Evolutionary conservation across 2,888 invertebrate genomes (phyloP), one percentile per base, ranked within the genome.

Genomic region (Caenorhabditis doughertyi): DNA sequence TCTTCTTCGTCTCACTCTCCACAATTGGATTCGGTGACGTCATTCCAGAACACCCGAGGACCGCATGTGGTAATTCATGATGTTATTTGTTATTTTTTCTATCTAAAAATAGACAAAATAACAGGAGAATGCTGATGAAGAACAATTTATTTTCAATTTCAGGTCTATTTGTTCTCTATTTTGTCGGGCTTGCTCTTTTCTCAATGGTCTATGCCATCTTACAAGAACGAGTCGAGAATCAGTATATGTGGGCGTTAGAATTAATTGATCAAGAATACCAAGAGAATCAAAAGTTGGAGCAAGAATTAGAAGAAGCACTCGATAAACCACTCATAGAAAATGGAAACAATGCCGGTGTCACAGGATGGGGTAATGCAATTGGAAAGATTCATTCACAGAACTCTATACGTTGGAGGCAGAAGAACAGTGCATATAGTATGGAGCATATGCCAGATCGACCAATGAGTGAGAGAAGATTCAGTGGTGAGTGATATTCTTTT

Each of bases 21-120:
- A 91, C 91, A 4, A 88, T 91, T 49, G 91, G 91, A 18, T 84
- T 90, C 47, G 90, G 90, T 42, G 91, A 90, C 68, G 85, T 88
- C 39, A 85, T 91, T 60, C 91, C 91, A 25, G 84, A 87, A 47
- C 89, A 90, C 85, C 90, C 90, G 0, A 82, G 87, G 18, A 85
- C 87, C 18, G 87, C 89, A 1, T 84, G 86, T 67, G 85, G 89
- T 89, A 70, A 74, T 53, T 62, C n/a, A 23, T 58, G 35, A 8
- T 53, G 49, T 18, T 51, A 44, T 55, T 68, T 53, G 47, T 60
- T 27, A 13, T 56, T 67, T n/a, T n/a, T n/a, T n/a, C n/a, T 49
- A 11, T 27, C 32, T 55, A 13, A 49, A 44, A 47, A 56, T 29
- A 64, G 42, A 11, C 23, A 53, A 53, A 25, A 53, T 25, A 27